A percentile compares a stretch with the other conserved stretches of the same genome.
Evolutionary conservation across 2,888 invertebrate genomes (phyloP).

Genomic region (Hetaerina titia): DNA sequence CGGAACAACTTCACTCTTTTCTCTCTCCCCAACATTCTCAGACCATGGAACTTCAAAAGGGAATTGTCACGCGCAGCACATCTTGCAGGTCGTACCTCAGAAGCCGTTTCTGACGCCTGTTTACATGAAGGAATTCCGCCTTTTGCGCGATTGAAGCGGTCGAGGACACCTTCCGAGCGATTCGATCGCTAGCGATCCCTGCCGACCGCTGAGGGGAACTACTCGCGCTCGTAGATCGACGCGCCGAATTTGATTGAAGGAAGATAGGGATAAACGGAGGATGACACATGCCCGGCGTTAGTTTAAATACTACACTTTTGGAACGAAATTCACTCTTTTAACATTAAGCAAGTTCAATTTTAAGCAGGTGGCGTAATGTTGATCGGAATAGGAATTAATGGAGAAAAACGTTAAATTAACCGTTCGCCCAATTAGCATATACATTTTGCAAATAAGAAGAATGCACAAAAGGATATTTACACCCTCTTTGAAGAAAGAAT

Average conservation of each 20-base stretch:
- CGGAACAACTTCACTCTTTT: not conserved
- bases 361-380: too few relatives aligned
- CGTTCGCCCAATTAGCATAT: too few relatives aligned
- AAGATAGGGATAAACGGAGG: too few relatives aligned
- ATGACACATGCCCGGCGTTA: too few relatives aligned
- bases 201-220: not conserved
- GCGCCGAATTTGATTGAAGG: not conserved
- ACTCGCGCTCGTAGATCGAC: not conserved
- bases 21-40: not conserved
- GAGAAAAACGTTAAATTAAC: too few relatives aligned
- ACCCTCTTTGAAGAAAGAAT: too few relatives aligned
- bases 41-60: conserved; percentile 41
- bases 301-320: too few relatives aligned
- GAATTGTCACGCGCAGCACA: conserved; percentile 42
- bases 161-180: conserved; percentile 2
- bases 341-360: too few relatives aligned
- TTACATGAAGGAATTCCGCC: conserved; percentile 46
- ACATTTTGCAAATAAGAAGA: too few relatives aligned
- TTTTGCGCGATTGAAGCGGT: not conserved
- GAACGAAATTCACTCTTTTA: too few relatives aligned
- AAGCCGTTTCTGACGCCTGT: conserved; percentile 11
- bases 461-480: too few relatives aligned
- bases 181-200: conserved; percentile 42
- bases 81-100: not conserved
- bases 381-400: too few relatives aligned